Base-by-base conservation (phyloP, 2,797 vertebrate species). In the Catostomus latipinnis region DNA sequence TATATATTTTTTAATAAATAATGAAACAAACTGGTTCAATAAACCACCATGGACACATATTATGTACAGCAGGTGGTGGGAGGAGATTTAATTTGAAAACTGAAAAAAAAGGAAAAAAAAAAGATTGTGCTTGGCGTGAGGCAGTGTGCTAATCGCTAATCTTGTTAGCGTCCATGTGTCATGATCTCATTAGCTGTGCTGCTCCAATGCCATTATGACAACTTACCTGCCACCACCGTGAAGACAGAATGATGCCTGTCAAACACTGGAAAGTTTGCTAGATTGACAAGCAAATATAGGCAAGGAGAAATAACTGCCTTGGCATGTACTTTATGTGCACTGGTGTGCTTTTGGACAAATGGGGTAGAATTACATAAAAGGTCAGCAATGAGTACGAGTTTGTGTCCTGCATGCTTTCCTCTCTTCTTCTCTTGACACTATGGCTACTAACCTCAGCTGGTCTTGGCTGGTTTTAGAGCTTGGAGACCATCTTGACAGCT, bases 171-270 rank as follows among this genome's bases (percentile, higher is more conserved):
- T 81, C 45, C 61, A 7, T 46, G 60, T 84, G 86, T 76, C 81
- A 76, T 81, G 81, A 84, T 85, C 75, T 82, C 57, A 81, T 84
- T 85, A 85, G 68, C 56, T 4, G 50, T 57, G 80, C 48, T 74
- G 74, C 81, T 65, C 45, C 67, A 58, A 34, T 81, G 66, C 52
- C 73, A 52, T 73, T 72, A 78, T 81, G 77, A 79, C 45, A 63
- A 78, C 58, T 67, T 74, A 69, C 71, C 76, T 75, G 76, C 74
- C 78, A 77, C 62, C 53, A 56, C 66, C 68, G 61, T 68, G 12
- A 16, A 34, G 65, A 68, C 43, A 13, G 56, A 71, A 76, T 57
- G 65, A 79, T 56, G 74, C 57, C 67, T 67, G 77, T 79, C 82
- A 84, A 81, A 77, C 18, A 57, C 16, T 76, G 54, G 60, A 75